Base-by-base conservation (phyloP, 2,113 vertebrate genomes). In the Alouatta palliata region DNA sequence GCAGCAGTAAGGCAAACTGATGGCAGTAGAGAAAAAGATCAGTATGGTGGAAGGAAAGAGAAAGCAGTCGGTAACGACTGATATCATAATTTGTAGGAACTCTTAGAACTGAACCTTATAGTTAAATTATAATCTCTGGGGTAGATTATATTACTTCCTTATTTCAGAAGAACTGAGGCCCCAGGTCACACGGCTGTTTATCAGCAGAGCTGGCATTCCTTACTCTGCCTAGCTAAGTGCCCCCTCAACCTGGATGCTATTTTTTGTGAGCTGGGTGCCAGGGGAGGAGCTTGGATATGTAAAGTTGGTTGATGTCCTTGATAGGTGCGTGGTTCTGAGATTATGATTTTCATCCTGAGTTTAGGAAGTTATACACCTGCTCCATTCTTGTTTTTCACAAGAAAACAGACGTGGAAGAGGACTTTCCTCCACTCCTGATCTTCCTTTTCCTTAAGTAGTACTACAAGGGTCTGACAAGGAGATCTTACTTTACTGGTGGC, bases 211-310 rank as follows among this genome's bases (percentile, higher is more conserved):
- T 73, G 30, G 21, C 40, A 1, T 58, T 83, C 47, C 64, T 92
- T 20, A 5, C 68, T 56, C 20, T 43, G 45, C 32, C 13, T 16
- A 43, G n/a, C 79, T 64, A 19, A 52, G 25, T 30, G 35, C 12
- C 19, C 64, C 43, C 6, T 49, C 32, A 2, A 6, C n/a, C 35
- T 7, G 11, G 23, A 6, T 25, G 17, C 0, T 0, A 0, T 64
- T 84, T 64, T 19, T 40, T 21, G 30, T 81, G 64, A 37, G 68
- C 82, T 37, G 56, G 16, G 47, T 12, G n/a, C 2, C 9, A 6
- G 70, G n/a, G 70, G 13, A 83, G 70, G 13, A 83, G 25, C 10
- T 54, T 37, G 40, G n/a, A 5, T 56, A 6, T 10, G 17, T 25
- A 8, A 37, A 43, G 43, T 54, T 80, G 8, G 27, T 47, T 73